Evolutionary conservation across 2,797 vertebrate genomes (phyloP).

Genomic region (Sebastes taczanowskii): DNA sequence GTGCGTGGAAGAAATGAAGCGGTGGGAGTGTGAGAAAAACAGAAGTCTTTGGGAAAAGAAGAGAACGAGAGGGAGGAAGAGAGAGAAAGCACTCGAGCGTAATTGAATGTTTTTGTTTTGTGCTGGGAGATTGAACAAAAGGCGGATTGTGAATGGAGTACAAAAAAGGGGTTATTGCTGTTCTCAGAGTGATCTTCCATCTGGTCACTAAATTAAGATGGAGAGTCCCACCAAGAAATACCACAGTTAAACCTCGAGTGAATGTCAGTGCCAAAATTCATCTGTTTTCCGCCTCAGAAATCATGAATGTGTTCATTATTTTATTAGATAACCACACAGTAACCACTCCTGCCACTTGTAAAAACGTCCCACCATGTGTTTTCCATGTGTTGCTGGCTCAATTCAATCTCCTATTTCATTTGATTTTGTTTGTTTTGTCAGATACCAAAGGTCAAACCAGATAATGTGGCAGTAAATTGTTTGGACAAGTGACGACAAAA

Average conservation of each 20-base stretch:
- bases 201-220: conserved; percentile 30
- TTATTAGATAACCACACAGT: conserved; percentile 35
- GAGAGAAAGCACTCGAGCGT: not conserved
- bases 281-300: not conserved
- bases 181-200: conserved; percentile 7
- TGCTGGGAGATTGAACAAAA: conserved; percentile 18
- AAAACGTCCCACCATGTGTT: conserved; percentile 6
- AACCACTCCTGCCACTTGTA: conserved; percentile 27
- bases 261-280: conserved; percentile 11
- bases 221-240: conserved; percentile 10
- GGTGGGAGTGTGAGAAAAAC: conserved; percentile 44
- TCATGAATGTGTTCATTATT: conserved; percentile 30
- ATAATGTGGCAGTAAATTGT: conserved; percentile 51
- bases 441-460: conserved; percentile 27
- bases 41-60: conserved; percentile 15
- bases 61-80: conserved; percentile 2
- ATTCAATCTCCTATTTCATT: not conserved
- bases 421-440: conserved; percentile 20
- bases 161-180: conserved; percentile 11
- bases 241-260: conserved; percentile 35
- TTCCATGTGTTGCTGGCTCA: not conserved
- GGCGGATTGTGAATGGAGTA: conserved; percentile 27
- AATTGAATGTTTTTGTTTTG: conserved; percentile 45
- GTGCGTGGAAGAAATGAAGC: conserved; percentile 66
- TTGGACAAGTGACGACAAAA: conserved; percentile 20